Evolutionary conservation across 2,888 invertebrate genomes (phyloP).

Genomic region (Hemithea aestivaria): DNA sequence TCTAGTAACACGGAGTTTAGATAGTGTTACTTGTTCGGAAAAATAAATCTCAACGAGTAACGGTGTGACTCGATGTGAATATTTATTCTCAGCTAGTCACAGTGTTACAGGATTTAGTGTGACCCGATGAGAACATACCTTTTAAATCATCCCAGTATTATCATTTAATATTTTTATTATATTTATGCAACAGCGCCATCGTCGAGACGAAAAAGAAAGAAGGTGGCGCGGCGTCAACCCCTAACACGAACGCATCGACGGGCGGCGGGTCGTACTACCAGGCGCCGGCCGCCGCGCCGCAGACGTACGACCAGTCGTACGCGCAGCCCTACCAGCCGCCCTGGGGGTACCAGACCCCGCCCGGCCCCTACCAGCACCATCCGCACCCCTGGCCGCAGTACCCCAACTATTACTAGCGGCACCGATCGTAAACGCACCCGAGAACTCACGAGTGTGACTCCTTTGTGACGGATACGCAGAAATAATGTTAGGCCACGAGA

Average conservation of each 20-base stretch:
- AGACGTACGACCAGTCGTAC: slow-evolving; percentile 66
- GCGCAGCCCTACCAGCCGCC: slow-evolving; percentile 69
- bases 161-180: no score
- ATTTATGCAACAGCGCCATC: slow-evolving; percentile 40
- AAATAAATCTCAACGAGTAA: no score
- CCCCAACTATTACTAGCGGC: slow-evolving; percentile 67
- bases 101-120: no score
- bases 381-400: slow-evolving; percentile 72
- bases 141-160: no score
- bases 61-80: no score
- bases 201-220: slow-evolving; percentile 57
- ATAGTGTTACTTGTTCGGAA: no score
- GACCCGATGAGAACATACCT: no score
- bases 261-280: slow-evolving; percentile 55
- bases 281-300: slow-evolving; percentile 47
- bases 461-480: background rate
- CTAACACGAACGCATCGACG: slow-evolving; percentile 32
- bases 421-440: slow-evolving; percentile 7
- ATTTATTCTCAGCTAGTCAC: no score
- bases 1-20: no score
- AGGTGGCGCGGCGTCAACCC: slow-evolving; percentile 31
- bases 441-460: slow-evolving; percentile 1
- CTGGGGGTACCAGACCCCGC: slow-evolving; percentile 74
- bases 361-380: slow-evolving; percentile 70
- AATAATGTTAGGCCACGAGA: no score